These are phyloP conservation scores for Dascillus cervinus DNA, from an alignment of 2,888 invertebrate genomes.

Conservation along the genomic window DNA sequence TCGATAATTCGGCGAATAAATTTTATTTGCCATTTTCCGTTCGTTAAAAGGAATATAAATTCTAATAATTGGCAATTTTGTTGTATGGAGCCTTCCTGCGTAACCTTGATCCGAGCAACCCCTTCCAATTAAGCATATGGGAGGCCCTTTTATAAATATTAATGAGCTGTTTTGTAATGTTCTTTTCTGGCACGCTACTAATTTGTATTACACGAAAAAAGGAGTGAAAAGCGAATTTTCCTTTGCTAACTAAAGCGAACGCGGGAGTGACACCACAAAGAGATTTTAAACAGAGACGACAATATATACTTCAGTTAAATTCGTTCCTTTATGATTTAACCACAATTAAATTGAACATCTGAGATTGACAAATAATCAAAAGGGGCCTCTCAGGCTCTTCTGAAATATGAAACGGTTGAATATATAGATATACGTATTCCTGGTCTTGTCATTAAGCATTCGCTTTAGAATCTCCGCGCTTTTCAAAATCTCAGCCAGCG, in stretches of 20 bases:
- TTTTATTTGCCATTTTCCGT: too few species aligned
- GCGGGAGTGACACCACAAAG: background rate
- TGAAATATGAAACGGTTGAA: constrained; percentile 17
- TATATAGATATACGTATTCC: constrained; percentile 14
- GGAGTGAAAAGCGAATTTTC: background rate
- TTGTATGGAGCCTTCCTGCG: too few species aligned
- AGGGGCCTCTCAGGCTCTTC: constrained; percentile 10
- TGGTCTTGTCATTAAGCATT: constrained; percentile 13
- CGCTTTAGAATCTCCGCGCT: constrained; percentile 10
- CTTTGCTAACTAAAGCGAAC: too few species aligned
- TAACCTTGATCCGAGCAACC: constrained; percentile 7
- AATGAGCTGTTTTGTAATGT: constrained; percentile 8
- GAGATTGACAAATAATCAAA: constrained; percentile 18
- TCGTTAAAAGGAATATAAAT: too few species aligned
- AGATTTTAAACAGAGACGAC: background rate
- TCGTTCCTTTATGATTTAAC: constrained; percentile 11
- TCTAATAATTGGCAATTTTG: too few species aligned
- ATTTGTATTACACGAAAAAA: background rate
- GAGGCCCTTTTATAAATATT: constrained; percentile 14
- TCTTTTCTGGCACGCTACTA: background rate
- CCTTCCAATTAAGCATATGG: constrained; percentile 11
- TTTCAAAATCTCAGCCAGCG: constrained; percentile 10
- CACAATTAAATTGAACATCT: constrained; percentile 17
- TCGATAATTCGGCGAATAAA: too few species aligned
- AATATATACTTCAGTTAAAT: constrained; percentile 7